Percentiles rank a stretch among this genome's conserved stretches.
phyloP scores from a whole-genome alignment of 1,140 invertebrate species.

The Bombus terrestris region DNA sequence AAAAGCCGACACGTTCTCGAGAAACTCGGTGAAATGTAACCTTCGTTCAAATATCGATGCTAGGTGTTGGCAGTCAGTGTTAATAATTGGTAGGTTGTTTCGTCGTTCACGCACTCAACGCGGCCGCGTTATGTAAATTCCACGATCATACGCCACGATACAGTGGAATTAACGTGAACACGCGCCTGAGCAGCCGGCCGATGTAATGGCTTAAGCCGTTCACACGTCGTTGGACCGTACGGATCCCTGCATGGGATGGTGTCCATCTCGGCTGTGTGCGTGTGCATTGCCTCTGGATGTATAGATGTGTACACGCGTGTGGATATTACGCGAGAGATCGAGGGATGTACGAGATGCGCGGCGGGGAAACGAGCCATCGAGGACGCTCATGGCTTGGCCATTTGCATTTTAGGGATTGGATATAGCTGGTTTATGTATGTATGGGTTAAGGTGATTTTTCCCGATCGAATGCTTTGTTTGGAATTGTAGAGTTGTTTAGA shows the following conservation, averaged over 20 bases:
- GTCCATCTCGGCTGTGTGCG: background rate
- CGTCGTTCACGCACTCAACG: constrained; percentile 45
- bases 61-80: background rate
- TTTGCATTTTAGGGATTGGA: constrained; percentile 51
- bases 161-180: constrained; percentile 66
- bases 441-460: background rate
- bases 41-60: background rate
- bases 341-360: background rate
- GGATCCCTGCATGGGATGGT: background rate
- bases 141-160: constrained; percentile 66
- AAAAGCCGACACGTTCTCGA: background rate
- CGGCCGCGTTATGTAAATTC: constrained; percentile 68
- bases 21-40: background rate
- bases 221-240: constrained; percentile 58
- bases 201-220: constrained; percentile 72
- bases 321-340: background rate
- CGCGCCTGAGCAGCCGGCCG: constrained; percentile 57
- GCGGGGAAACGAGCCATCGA: constrained; percentile 59
- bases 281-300: too few species aligned
- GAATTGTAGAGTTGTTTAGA: too few species aligned
- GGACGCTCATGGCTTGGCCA: constrained; percentile 35
- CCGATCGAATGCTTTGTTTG: background rate
- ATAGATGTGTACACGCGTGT: background rate
- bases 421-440: background rate
- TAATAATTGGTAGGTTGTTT: constrained; percentile 1